Percentiles rank a stretch among this genome's conserved stretches.
Conservation (phyloP, 1,140 invertebrate species). For the Eulimnadia texana region DNA sequence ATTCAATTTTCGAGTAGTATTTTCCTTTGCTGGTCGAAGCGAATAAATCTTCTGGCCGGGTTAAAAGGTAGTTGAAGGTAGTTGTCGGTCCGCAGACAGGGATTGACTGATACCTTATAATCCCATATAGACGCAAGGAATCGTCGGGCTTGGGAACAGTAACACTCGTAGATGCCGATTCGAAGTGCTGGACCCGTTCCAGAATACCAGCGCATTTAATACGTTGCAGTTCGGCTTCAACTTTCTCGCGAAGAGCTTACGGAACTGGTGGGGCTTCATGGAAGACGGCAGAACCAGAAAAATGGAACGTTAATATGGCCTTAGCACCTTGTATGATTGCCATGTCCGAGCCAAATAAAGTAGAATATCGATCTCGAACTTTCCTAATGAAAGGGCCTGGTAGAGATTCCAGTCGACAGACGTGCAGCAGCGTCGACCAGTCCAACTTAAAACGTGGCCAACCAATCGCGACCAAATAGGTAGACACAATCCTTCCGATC, state of each 20-base stretch:
- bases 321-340: neutral
- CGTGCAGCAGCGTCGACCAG: neutral
- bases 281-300: conserved; percentile 22
- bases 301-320: neutral
- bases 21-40: conserved; percentile 21
- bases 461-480: conserved; percentile 3
- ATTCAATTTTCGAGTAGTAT: conserved; percentile 25
- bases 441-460: neutral
- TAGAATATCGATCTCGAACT: neutral
- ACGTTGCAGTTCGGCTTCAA: conserved; percentile 28
- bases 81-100: conserved; percentile 20
- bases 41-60: conserved; percentile 27
- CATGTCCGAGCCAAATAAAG: neutral
- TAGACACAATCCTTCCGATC: neutral
- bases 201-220: conserved; percentile 27
- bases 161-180: conserved; percentile 37
- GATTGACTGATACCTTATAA: conserved; percentile 33
- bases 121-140: conserved; percentile 32
- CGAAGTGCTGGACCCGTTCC: conserved; percentile 25
- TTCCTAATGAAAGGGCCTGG: neutral
- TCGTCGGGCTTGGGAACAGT: conserved; percentile 32
- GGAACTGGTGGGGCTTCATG: conserved; percentile 27
- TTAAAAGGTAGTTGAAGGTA: conserved; percentile 28
- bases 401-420: neutral
- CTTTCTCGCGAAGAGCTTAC: conserved; percentile 26